Evolutionary conservation across 2,797 vertebrate genomes (phyloP), one percentile per base, ranked within the genome.

Genomic region (Dromococcyx pavoninus): DNA sequence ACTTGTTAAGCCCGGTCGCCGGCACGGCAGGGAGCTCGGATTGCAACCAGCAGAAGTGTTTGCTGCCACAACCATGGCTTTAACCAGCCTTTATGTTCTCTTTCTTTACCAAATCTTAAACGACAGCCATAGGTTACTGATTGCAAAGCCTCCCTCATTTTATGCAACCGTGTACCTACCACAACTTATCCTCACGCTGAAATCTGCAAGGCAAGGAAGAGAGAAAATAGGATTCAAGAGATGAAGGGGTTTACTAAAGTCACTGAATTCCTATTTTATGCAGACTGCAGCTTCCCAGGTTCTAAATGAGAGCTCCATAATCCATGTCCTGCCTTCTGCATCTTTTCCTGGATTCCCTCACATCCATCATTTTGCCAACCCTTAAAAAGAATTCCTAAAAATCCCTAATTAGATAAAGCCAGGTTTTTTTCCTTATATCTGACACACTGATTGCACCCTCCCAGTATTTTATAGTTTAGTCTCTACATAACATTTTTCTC

Each of bases 271-370:
- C 48, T 33, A 48, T 28, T 22, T 70, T 19, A 32, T 48, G 28
- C 35, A 21, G 43, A 17, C 35, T 43, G 57, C 53, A 64, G 7
- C 28, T 67, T 32, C 71, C 72, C 57, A 51, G 46, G 23, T 41
- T 60, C 50, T 56, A 41, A 44, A 2, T 0, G 1, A 0, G 1
- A 82, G 8, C 44, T 50, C 44, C 23, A 2, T 8, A 74, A 58
- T 19, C 33, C 6, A 0, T 4, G 16, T 10, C 9, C 64, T 43
- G 15, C 41, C 14, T 19, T 4, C 65, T 39, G n/a, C 35, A 9
- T 5, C 9, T 41, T 51, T 18, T 50, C 64, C 41, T 56, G 30
- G 10, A 19, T 71, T 90, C 33, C 50, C 17, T 70, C n/a, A 19
- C 0, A 0, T 24, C 24, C 11, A 2, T 53, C 28, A 28, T 44